These are phyloP conservation scores for Microctenopoma lineatum DNA, from an alignment of 2,797 vertebrate species.

Conservation along the genomic window DNA sequence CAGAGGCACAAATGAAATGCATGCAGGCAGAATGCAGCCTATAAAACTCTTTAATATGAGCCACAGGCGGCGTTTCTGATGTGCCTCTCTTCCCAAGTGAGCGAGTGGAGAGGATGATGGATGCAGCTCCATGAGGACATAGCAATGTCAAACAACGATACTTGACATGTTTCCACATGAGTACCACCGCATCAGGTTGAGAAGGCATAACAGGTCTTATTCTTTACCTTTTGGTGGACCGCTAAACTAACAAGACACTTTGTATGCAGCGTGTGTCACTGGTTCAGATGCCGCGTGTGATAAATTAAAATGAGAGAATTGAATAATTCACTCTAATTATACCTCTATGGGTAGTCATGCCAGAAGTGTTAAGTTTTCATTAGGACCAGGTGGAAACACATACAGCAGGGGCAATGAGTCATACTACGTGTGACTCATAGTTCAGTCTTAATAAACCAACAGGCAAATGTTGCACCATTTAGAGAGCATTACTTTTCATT, in stretches of 20 bases:
- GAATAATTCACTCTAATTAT: constrained; percentile 49
- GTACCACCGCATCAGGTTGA: constrained; percentile 46
- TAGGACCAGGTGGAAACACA: constrained; percentile 54
- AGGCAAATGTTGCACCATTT: constrained; percentile 34
- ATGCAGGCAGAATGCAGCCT: constrained; percentile 59
- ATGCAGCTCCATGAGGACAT: constrained; percentile 64
- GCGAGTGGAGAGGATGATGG: constrained; percentile 70
- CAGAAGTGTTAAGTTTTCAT: constrained; percentile 57
- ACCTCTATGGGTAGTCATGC: constrained; percentile 6
- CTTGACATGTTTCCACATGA: constrained; percentile 73
- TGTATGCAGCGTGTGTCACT: constrained; percentile 29
- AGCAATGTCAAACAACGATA: constrained; percentile 52
- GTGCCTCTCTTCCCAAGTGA: constrained; percentile 69
- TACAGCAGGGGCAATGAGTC: constrained; percentile 48
- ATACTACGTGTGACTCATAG: constrained; percentile 57
- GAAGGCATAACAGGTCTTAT: constrained; percentile 35
- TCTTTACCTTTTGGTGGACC: constrained; percentile 31
- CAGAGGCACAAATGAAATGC: constrained; percentile 67
- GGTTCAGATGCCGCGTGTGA: constrained; percentile 32
- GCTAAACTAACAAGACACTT: constrained; percentile 6
- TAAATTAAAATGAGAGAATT: constrained; percentile 34
- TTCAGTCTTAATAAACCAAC: constrained; percentile 43
- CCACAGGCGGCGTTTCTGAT: constrained; percentile 75
- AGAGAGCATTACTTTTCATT: constrained; percentile 33
- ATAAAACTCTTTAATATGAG: constrained; percentile 68